A percentile compares a stretch with the other conserved stretches of the same genome.
phyloP scores from a whole-genome alignment of 1,140 invertebrate genomes.

The Drosophila tropicalis region DNA sequence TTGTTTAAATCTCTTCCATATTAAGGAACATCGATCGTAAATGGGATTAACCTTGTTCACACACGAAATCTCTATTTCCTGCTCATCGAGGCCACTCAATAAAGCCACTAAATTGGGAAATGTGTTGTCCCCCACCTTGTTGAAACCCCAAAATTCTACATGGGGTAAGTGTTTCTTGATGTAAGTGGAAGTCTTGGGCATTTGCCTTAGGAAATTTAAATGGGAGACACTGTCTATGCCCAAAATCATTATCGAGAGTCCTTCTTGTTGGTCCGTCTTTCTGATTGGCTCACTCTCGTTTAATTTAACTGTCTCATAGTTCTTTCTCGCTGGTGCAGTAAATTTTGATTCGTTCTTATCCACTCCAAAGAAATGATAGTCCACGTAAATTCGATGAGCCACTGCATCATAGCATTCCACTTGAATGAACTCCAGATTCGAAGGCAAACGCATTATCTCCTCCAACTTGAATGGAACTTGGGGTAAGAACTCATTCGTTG shows the following conservation, averaged over 20 bases:
- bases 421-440: constrained; percentile 86
- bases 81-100: constrained; percentile 87
- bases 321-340: neutral
- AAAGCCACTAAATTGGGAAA: constrained; percentile 92
- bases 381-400: constrained; percentile 85
- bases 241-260: constrained; percentile 88
- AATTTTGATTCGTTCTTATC: constrained; percentile 74
- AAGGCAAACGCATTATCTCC: constrained; percentile 73
- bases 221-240: constrained; percentile 94
- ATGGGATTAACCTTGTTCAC: constrained; percentile 78
- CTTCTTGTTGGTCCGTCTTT: constrained; percentile 23
- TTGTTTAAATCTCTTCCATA: constrained; percentile 91
- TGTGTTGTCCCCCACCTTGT: constrained; percentile 93
- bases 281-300: constrained; percentile 31
- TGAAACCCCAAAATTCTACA: constrained; percentile 90
- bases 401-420: constrained; percentile 85
- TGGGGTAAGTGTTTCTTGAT: constrained; percentile 86
- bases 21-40: constrained; percentile 89
- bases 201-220: constrained; percentile 92
- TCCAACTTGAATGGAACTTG: constrained; percentile 76
- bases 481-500: constrained; percentile 76
- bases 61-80: constrained; percentile 86
- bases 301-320: constrained; percentile 12
- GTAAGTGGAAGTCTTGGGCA: constrained; percentile 88
- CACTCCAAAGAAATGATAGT: constrained; percentile 88